These are phyloP conservation scores for Beroe forskalii DNA, from an alignment of 37 sponge, comb jelly and placozoan genomes.

Conservation along the genomic window DNA sequence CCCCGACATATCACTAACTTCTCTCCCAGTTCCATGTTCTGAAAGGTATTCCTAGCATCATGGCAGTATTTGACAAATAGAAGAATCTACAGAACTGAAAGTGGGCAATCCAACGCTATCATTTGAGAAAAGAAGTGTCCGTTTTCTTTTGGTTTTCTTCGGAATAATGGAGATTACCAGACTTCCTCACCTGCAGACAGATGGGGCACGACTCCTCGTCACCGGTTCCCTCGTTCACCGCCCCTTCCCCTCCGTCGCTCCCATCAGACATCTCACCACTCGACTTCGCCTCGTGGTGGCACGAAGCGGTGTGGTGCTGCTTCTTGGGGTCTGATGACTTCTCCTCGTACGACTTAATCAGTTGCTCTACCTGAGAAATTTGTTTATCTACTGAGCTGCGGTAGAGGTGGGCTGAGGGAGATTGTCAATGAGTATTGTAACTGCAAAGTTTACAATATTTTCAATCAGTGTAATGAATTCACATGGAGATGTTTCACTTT, in stretches of 20 bases:
- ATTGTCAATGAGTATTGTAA: too few species aligned
- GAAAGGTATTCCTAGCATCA: background rate
- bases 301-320: background rate
- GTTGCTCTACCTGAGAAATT: slow-evolving; percentile 33
- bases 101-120: too few species aligned
- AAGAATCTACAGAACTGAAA: too few species aligned
- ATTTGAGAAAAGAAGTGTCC: too few species aligned
- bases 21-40: slow-evolving; percentile 76
- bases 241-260: slow-evolving; percentile 19
- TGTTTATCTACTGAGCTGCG: too few species aligned
- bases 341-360: slow-evolving; percentile 60
- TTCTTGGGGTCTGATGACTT: slow-evolving; percentile 44
- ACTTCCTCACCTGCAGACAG: slow-evolving; percentile 68
- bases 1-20: slow-evolving; percentile 70
- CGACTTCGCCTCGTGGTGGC: background rate
- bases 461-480: too few species aligned
- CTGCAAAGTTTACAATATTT: too few species aligned
- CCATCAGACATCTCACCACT: background rate
- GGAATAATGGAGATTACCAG: too few species aligned
- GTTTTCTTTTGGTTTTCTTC: too few species aligned
- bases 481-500: too few species aligned
- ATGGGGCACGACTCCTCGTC: slow-evolving; percentile 83
- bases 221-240: slow-evolving; percentile 65
- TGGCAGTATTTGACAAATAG: too few species aligned
- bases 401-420: too few species aligned